Conservation (phyloP, 2,797 vertebrate genomes). For the Megalops cyprinoides region DNA sequence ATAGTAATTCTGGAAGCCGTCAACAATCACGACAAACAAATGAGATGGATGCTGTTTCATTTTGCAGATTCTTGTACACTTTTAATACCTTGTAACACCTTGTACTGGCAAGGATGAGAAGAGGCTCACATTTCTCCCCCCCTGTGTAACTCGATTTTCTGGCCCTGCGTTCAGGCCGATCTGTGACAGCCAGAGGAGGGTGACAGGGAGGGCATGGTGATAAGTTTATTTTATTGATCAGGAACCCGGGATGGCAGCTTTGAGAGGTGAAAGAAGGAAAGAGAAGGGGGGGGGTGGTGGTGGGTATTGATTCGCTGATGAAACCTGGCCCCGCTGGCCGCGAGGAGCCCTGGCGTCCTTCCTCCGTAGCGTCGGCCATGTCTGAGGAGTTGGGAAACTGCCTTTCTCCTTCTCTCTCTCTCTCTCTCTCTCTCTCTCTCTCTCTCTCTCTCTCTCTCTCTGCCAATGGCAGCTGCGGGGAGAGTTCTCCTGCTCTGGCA, state of each 20-base stretch:
- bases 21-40: not conserved
- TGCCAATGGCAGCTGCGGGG: not conserved
- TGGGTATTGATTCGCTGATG: slow-evolving; percentile 10
- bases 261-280: not conserved
- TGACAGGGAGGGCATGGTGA: not conserved
- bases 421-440: not conserved
- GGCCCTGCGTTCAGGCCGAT: not conserved
- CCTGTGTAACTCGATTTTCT: not conserved
- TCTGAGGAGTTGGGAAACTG: too few relatives aligned
- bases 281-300: not conserved
- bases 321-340: slow-evolving; percentile 17
- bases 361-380: not conserved
- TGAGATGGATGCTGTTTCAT: slow-evolving; percentile 1
- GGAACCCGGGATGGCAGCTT: not conserved
- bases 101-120: not conserved
- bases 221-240: slow-evolving; percentile 28
- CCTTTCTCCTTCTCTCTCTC: not conserved
- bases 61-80: not conserved
- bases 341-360: not conserved
- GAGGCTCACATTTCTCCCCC: not conserved
- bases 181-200: not conserved
- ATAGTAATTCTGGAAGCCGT: not conserved
- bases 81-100: not conserved
- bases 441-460: not conserved
- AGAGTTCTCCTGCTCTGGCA: not conserved